A percentile compares a stretch with the other conserved stretches of the same genome.
These are phyloP conservation scores for Saccostrea cuccullata DNA, from an alignment of 1,140 invertebrate species.

Conservation along the genomic window DNA sequence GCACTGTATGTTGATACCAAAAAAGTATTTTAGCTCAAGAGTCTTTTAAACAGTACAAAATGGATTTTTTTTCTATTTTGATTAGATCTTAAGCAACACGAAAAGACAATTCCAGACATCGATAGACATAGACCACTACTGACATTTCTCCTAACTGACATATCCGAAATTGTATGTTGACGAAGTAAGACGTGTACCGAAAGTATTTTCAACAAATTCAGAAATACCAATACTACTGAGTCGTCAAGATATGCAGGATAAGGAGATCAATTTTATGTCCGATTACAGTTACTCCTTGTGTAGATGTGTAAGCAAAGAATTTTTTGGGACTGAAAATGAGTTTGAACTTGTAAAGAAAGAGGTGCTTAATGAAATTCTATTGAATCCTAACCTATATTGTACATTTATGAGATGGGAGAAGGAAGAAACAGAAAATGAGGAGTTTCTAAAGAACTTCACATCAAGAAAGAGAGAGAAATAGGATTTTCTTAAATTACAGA, in stretches of 20 bases:
- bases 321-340: conserved; percentile 26
- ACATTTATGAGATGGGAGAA: neutral
- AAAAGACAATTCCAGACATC: neutral
- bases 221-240: neutral
- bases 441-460: neutral
- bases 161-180: neutral
- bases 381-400: neutral
- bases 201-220: neutral
- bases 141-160: neutral
- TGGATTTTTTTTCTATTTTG: neutral
- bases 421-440: neutral
- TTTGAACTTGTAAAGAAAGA: neutral
- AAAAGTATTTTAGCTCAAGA: too few species aligned
- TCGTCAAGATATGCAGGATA: neutral
- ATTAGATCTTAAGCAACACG: neutral
- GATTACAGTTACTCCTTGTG: conserved; percentile 7
- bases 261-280: neutral
- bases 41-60: too few species aligned
- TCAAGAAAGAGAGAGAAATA: neutral
- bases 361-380: neutral
- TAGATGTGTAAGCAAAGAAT: conserved; percentile 41
- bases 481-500: neutral
- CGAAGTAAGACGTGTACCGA: neutral
- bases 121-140: neutral
- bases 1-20: too few species aligned